Conservation (phyloP, 2,113 vertebrate genomes). For the Stigmatopora argus region DNA sequence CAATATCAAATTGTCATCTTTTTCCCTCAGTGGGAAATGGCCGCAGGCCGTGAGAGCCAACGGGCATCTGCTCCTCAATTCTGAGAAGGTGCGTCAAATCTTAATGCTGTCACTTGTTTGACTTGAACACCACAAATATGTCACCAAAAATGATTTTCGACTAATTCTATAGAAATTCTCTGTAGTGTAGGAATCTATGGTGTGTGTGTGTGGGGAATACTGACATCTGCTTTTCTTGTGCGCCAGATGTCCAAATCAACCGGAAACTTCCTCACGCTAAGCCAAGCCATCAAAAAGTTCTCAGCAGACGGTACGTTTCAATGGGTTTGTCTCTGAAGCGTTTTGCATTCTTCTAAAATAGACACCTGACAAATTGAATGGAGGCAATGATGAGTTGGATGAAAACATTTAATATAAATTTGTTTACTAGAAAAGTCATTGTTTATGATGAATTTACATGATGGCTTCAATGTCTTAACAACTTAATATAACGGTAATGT, state of each 20-base stretch:
- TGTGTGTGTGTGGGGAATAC: background rate
- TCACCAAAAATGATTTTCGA: background rate
- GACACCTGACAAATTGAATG: background rate
- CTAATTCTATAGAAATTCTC: background rate
- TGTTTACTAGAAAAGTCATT: background rate
- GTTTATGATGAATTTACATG: background rate
- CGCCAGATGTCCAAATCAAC: slow-evolving; percentile 98
- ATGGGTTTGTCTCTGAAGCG: background rate
- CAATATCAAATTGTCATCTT: background rate
- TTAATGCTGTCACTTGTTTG: background rate
- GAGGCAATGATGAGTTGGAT: background rate
- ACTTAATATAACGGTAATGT: too few species aligned
- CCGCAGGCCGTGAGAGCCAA: slow-evolving; percentile 90
- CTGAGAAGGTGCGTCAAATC: slow-evolving; percentile 81
- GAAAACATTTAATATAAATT: background rate
- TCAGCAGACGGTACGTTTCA: slow-evolving; percentile 86
- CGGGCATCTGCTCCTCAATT: slow-evolving; percentile 95
- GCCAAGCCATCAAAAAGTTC: slow-evolving; percentile 86
- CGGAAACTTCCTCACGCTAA: slow-evolving; percentile 93
- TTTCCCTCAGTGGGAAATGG: slow-evolving; percentile 82
- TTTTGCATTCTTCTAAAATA: background rate
- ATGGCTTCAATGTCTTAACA: background rate
- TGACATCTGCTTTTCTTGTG: slow-evolving; percentile 48
- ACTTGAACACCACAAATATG: background rate
- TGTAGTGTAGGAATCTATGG: slow-evolving; percentile 10